A percentile compares a stretch with the other conserved stretches of the same genome.
Conservation (phyloP, 1,140 invertebrate genomes). For the Calliopsis andreniformis region DNA sequence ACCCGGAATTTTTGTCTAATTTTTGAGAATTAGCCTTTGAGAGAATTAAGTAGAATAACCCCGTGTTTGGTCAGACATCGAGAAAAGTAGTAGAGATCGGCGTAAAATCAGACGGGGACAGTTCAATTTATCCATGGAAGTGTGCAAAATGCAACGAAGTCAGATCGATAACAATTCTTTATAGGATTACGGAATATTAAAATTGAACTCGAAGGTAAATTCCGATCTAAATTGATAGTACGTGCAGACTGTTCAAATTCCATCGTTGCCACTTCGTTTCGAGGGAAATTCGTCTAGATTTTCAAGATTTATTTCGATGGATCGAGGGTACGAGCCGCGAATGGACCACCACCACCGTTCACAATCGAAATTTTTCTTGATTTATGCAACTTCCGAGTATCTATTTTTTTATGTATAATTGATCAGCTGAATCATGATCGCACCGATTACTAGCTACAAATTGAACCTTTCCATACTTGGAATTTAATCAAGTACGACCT, state of each 20-base stretch:
- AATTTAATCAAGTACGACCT: too few relatives aligned
- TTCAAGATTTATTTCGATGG: not conserved
- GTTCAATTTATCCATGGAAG: not conserved
- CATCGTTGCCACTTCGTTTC: not conserved
- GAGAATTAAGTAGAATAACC: constrained; percentile 11
- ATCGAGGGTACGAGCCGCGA: not conserved
- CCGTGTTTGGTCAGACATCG: not conserved
- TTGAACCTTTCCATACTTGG: not conserved
- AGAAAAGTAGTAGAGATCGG: not conserved
- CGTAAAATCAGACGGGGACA: not conserved
- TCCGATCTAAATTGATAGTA: not conserved
- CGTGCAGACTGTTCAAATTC: not conserved
- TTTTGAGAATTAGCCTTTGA: too few relatives aligned
- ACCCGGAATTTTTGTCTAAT: too few relatives aligned
- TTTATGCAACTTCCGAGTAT: not conserved
- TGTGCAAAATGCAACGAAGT: not conserved
- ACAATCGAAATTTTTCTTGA: not conserved
- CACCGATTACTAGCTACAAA: too few relatives aligned
- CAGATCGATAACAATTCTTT: not conserved
- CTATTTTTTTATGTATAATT: too few relatives aligned
- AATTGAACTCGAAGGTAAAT: too few relatives aligned
- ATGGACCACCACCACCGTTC: constrained; percentile 11
- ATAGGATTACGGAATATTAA: too few relatives aligned
- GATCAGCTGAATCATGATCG: not conserved
- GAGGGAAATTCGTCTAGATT: not conserved